These are phyloP conservation scores for Philhelius pedissequus DNA, from an alignment of 2,888 invertebrate species.

Conservation along the genomic window DNA sequence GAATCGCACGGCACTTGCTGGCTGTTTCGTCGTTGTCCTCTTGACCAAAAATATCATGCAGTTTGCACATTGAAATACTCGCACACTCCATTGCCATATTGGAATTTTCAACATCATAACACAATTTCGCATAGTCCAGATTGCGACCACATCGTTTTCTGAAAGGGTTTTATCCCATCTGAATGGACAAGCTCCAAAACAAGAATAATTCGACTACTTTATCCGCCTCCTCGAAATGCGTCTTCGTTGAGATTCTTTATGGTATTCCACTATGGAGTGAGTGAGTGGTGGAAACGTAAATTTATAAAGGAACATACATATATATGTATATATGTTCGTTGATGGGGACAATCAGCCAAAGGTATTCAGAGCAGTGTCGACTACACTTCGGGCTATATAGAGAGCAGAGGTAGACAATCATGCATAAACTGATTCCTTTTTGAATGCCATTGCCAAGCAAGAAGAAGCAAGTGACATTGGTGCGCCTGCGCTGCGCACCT, in stretches of 20 bases:
- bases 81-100: background rate
- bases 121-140: constrained; percentile 7
- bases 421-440: constrained; percentile 16
- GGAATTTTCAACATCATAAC: constrained; percentile 2
- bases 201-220: constrained; percentile 1
- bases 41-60: background rate
- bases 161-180: background rate
- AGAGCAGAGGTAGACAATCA: background rate
- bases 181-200: background rate
- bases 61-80: background rate
- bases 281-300: constrained; percentile 4
- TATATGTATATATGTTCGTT: background rate
- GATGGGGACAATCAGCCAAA: constrained; percentile 19
- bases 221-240: constrained; percentile 57
- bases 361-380: background rate
- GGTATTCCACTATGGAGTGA: constrained; percentile 23
- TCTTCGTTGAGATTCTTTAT: constrained; percentile 55
- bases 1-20: constrained; percentile 40
- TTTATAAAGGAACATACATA: too few relatives aligned
- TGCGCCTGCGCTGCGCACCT: constrained; percentile 21
- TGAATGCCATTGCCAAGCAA: constrained; percentile 34
- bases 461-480: constrained; percentile 11
- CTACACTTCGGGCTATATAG: too few relatives aligned
- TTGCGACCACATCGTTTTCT: background rate
- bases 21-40: background rate